Base-by-base conservation (phyloP, 2,888 invertebrate genomes). In the Chironomus riparius region DNA sequence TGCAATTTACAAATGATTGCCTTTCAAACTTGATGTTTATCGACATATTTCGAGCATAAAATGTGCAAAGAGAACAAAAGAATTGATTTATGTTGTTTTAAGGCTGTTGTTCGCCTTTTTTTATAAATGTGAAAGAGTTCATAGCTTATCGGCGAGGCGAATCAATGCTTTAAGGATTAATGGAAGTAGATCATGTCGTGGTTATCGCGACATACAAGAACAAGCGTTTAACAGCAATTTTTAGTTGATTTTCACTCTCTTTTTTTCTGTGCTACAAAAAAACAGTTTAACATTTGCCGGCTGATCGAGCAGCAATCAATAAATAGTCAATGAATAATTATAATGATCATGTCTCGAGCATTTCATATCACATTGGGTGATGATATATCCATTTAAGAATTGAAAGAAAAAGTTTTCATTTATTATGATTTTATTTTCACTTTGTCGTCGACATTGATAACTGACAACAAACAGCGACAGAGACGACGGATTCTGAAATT, bases 1-100 rank as follows among this genome's bases (percentile, higher is more conserved):
- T 73, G 73, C 38, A 61, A 28, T 61, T 65, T 73, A 73, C 62
- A 73, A 73, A 73, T 65, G 73, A 73, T 73, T 38, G 73, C 47
- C 28, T 72, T 38, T 72, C 56, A 72, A 56, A 61, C 24, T 38
- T 72, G 72, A 72, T 72, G 72, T 61, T 72, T 56, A 72, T 72
- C 72, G 72, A 72, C 72, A 22, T 47, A 18, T 50, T 50, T 50
- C 50, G 13, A 13, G 70, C 48, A 71, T 71, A 21, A 48, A 48
- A 38, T 38, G 38, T 70, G 50, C 38, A 70, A 70, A 28, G 47
- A 38, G n/a, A 68, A 68, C 68, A 38, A 47, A 15, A 70, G 48
- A 68, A 72, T 61, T 72, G 72, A 72, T 72, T 72, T 72, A 72
- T 50, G 72, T 15, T 56, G 71, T 71, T 71, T 70, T 28, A 15